These are phyloP conservation scores for Manduca sexta DNA, from an alignment of 1,140 invertebrate genomes.

Conservation along the genomic window DNA sequence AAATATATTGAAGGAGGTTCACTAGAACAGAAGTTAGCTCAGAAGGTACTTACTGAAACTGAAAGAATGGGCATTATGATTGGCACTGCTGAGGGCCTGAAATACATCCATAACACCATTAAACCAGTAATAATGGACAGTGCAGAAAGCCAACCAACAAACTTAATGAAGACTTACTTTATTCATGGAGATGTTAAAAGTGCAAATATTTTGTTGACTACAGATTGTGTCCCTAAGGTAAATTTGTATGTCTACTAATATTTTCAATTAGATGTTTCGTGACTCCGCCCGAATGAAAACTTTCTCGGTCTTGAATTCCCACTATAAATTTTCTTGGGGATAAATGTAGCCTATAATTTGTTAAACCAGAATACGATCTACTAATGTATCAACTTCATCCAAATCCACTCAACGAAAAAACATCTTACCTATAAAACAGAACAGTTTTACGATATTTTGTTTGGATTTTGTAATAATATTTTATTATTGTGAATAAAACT, in stretches of 20 bases:
- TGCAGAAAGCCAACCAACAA: slow-evolving; percentile 19
- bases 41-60: slow-evolving; percentile 62
- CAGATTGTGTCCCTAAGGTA: slow-evolving; percentile 78
- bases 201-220: slow-evolving; percentile 83
- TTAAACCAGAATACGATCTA: too few relatives aligned
- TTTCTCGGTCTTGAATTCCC: too few relatives aligned
- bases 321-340: too few relatives aligned
- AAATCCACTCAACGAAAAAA: too few relatives aligned
- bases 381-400: too few relatives aligned
- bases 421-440: too few relatives aligned
- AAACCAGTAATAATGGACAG: slow-evolving; percentile 16
- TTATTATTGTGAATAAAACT: too few relatives aligned
- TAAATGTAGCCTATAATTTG: too few relatives aligned
- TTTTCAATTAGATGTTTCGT: too few relatives aligned
- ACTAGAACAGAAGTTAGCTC: slow-evolving; percentile 75
- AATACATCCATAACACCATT: slow-evolving; percentile 76
- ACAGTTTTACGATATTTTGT: too few relatives aligned
- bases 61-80: slow-evolving; percentile 75
- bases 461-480: too few relatives aligned
- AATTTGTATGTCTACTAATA: slow-evolving; percentile 11
- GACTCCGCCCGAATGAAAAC: too few relatives aligned
- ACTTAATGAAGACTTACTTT: slow-evolving; percentile 46
- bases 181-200: slow-evolving; percentile 86
- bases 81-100: slow-evolving; percentile 76
- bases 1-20: slow-evolving; percentile 81